These are phyloP conservation scores for Glaucopsyche alexis DNA, from an alignment of 2,888 invertebrate species.

Conservation along the genomic window DNA sequence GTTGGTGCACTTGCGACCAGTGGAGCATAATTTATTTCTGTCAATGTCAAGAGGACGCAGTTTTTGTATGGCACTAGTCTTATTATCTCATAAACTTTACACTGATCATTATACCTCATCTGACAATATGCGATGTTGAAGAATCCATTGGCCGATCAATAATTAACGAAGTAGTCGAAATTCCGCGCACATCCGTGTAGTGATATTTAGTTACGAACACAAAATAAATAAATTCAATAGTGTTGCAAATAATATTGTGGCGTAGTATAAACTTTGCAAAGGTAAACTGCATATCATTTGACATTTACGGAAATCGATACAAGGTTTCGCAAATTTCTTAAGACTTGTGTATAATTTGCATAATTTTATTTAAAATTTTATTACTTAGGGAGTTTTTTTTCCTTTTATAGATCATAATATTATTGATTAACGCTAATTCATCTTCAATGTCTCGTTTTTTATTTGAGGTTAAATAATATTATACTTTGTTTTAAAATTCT, in stretches of 20 bases:
- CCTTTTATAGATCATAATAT: constrained; percentile 3
- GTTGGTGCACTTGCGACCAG: too few species aligned
- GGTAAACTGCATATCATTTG: constrained; percentile 37
- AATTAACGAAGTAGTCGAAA: neutral
- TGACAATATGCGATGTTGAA: neutral
- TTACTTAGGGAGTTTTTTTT: constrained; percentile 19
- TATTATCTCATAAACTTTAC: too few species aligned
- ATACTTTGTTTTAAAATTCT: neutral
- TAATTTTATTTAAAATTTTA: constrained; percentile 18
- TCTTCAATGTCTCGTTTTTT: constrained; percentile 3
- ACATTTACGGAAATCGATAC: constrained; percentile 35
- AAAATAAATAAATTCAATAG: constrained; percentile 12
- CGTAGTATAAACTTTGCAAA: constrained; percentile 33
- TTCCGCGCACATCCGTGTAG: neutral
- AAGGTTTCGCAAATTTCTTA: constrained; percentile 29
- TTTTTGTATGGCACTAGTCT: too few species aligned
- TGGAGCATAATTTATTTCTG: neutral
- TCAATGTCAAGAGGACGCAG: neutral
- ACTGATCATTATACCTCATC: neutral
- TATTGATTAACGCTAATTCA: neutral
- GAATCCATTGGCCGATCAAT: neutral
- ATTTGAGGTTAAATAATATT: neutral
- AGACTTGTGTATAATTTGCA: constrained; percentile 23
- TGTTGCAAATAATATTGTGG: constrained; percentile 24
- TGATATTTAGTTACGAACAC: constrained; percentile 6